A percentile compares a stretch with the other conserved stretches of the same genome.
Conservation (phyloP, 2,113 vertebrate genomes). For the Phrynocephalus versicolor region DNA sequence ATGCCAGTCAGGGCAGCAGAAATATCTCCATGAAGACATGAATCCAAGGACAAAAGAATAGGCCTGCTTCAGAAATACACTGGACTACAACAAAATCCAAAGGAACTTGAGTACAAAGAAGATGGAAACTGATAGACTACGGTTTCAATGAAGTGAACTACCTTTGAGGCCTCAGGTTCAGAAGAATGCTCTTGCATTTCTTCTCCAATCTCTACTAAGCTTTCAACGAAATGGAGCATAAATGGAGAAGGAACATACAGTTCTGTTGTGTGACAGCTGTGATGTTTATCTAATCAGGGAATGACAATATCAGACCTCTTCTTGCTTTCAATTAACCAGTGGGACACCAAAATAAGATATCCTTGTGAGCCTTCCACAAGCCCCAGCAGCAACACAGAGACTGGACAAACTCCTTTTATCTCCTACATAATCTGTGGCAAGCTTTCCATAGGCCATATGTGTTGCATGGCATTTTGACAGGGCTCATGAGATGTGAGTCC, state of each 20-base stretch:
- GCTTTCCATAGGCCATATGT: too few relatives aligned
- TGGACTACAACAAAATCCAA: neutral
- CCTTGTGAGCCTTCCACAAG: too few relatives aligned
- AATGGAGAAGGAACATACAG: neutral
- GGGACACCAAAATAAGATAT: neutral
- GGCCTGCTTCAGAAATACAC: neutral
- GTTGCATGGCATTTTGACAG: too few relatives aligned
- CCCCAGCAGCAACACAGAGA: too few relatives aligned
- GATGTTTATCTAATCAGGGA: neutral
- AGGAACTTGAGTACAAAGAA: neutral
- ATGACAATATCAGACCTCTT: neutral
- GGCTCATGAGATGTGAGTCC: too few relatives aligned
- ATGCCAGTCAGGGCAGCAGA: neutral
- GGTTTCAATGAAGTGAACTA: neutral
- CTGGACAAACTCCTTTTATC: too few relatives aligned
- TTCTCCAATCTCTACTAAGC: neutral
- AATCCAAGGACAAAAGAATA: neutral
- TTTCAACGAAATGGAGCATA: neutral
- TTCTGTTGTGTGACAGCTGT: neutral
- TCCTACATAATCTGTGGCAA: too few relatives aligned
- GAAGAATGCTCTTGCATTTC: neutral
- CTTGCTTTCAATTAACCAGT: neutral
- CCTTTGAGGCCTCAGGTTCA: neutral
- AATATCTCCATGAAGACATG: neutral
- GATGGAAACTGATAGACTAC: too few relatives aligned